Percentiles rank a stretch among this genome's conserved stretches.
Conservation (phyloP, 2,113 vertebrate species). For the Hyaena hyaena region DNA sequence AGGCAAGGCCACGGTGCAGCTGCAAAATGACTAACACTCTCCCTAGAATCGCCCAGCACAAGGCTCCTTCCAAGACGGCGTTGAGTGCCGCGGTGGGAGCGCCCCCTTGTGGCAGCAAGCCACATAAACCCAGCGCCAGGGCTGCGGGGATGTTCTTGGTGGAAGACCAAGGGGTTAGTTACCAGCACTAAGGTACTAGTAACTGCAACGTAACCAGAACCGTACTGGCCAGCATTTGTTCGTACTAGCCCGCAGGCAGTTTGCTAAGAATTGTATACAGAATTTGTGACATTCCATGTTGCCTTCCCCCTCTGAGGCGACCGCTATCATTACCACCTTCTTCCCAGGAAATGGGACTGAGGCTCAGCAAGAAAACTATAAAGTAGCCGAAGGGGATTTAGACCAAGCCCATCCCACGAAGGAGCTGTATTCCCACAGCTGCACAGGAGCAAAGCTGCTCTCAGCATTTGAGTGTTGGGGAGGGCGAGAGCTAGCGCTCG, state of each 20-base stretch:
- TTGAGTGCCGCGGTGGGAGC: fast-evolving
- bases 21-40: neutral
- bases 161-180: neutral
- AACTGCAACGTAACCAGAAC: fast-evolving
- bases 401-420: neutral
- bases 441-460: too few species aligned
- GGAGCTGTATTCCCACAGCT: neutral
- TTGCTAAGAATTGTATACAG: neutral
- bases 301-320: neutral
- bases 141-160: neutral
- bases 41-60: too few species aligned
- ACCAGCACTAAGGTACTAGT: too few species aligned
- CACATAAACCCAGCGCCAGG: fast-evolving
- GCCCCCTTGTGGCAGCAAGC: neutral
- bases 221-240: neutral
- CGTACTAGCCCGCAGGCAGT: neutral
- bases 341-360: neutral
- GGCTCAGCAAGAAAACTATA: too few species aligned
- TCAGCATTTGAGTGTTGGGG: neutral
- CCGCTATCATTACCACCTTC: neutral
- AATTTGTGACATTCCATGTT: neutral
- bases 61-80: neutral
- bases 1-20: neutral
- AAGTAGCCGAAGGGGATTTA: neutral
- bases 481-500: too few species aligned